Percentiles rank a stretch among this genome's conserved stretches.
These are phyloP conservation scores for Scartelaos histophorus DNA, from an alignment of 2,113 vertebrate genomes.

Conservation along the genomic window DNA sequence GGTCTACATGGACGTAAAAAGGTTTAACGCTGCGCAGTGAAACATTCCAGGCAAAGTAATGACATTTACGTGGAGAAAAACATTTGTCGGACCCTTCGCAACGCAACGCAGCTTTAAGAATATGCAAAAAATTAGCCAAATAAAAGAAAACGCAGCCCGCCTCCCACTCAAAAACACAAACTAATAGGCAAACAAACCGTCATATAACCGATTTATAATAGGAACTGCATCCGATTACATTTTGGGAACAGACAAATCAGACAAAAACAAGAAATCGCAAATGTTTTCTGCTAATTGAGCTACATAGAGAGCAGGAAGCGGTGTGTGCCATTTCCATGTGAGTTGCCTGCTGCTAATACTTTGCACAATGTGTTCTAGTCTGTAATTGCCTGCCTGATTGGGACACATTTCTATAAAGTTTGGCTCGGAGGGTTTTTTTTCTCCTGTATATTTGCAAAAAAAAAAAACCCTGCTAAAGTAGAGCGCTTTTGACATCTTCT, in stretches of 20 bases:
- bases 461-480: constrained; percentile 26
- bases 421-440: constrained; percentile 28
- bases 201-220: too few species aligned
- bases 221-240: not conserved
- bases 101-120: too few species aligned
- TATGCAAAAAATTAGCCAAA: too few species aligned
- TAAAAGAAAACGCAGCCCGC: too few species aligned
- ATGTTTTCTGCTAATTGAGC: constrained; percentile 57
- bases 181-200: too few species aligned
- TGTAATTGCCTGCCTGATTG: constrained; percentile 69
- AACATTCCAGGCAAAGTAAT: too few species aligned
- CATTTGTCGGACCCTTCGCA: too few species aligned
- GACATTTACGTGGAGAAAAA: too few species aligned
- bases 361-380: constrained; percentile 51
- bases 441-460: not conserved
- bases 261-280: constrained; percentile 20
- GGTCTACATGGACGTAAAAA: too few species aligned
- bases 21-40: too few species aligned
- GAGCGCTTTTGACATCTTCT: constrained; percentile 18
- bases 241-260: constrained; percentile 10
- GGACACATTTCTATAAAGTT: constrained; percentile 38
- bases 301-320: constrained; percentile 41
- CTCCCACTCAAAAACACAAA: too few species aligned
- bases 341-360: constrained; percentile 44
- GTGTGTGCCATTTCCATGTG: constrained; percentile 45